Percentiles rank a stretch among this genome's conserved stretches.
Evolutionary conservation across 2,888 invertebrate species (phyloP).

Genomic region (Podotricha telesiphe): DNA sequence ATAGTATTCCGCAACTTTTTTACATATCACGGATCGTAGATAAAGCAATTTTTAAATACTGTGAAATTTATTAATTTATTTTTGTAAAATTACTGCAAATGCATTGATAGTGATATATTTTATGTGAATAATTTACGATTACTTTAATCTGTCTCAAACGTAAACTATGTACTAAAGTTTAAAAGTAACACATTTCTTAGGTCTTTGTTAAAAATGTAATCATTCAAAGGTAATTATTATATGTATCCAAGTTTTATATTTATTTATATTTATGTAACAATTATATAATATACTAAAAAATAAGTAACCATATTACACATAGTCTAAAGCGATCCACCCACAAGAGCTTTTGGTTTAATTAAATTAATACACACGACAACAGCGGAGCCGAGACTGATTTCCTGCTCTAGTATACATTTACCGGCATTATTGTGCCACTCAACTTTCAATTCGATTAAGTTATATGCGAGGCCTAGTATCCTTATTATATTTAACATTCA

Average conservation of each 20-base stretch:
- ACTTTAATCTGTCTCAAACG: no score
- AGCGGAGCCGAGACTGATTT: constrained; percentile 71
- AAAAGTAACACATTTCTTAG: no score
- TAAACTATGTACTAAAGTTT: no score
- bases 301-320: constrained; percentile 16
- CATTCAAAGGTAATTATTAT: no score
- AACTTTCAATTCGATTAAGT: constrained; percentile 66
- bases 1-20: constrained; percentile 27
- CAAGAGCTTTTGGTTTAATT: constrained; percentile 69
- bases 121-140: no score
- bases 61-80: no score
- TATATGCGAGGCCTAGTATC: constrained; percentile 12
- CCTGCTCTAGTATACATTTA: constrained; percentile 77
- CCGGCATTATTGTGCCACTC: constrained; percentile 72
- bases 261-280: no score
- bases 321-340: constrained; percentile 44
- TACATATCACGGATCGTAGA: constrained; percentile 6
- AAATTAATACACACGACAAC: constrained; percentile 77
- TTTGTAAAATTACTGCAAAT: no score
- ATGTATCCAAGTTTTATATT: no score
- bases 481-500: constrained; percentile 1
- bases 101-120: background rate
- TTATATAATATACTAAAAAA: background rate
- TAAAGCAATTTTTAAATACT: no score
- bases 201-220: no score